Evolutionary conservation across 2,797 vertebrate species (phyloP).

Genomic region (Anguilla anguilla): DNA sequence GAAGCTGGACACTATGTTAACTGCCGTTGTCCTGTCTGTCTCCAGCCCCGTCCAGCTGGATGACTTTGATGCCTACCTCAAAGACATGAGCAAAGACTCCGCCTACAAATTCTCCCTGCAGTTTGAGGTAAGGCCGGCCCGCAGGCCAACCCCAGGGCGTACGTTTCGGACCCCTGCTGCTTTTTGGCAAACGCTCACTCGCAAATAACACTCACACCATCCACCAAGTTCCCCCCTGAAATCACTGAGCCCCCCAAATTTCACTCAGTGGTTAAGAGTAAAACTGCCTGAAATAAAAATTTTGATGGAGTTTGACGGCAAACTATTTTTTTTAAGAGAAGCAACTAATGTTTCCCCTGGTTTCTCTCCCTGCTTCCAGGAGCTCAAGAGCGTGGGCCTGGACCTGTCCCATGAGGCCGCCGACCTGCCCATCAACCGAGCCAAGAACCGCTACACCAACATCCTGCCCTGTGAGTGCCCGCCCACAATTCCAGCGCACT

Average conservation of each 20-base stretch:
- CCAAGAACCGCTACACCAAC: constrained; percentile 98
- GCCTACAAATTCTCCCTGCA: constrained; percentile 98
- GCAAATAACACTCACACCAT: background rate
- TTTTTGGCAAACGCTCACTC: background rate
- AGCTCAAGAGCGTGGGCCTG: constrained; percentile 89
- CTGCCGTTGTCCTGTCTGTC: background rate
- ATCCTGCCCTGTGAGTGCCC: constrained; percentile 90
- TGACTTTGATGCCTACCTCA: constrained; percentile 91
- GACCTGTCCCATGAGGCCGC: constrained; percentile 91
- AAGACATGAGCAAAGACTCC: constrained; percentile 96
- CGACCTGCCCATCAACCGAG: constrained; percentile 88
- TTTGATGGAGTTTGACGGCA: background rate
- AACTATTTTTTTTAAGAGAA: background rate
- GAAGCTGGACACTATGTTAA: background rate
- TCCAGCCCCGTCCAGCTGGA: constrained; percentile 88
- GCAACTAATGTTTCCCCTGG: background rate
- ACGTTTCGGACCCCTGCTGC: too few relatives aligned
- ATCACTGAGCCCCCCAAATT: background rate
- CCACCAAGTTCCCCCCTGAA: background rate
- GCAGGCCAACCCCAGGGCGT: background rate
- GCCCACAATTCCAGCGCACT: background rate
- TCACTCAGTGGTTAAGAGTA: background rate
- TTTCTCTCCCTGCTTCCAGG: constrained; percentile 62
- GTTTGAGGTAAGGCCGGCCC: constrained; percentile 82
- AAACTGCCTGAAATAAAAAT: background rate